Conservation (phyloP, 1,140 invertebrate species). For the Euwallacea similis region DNA sequence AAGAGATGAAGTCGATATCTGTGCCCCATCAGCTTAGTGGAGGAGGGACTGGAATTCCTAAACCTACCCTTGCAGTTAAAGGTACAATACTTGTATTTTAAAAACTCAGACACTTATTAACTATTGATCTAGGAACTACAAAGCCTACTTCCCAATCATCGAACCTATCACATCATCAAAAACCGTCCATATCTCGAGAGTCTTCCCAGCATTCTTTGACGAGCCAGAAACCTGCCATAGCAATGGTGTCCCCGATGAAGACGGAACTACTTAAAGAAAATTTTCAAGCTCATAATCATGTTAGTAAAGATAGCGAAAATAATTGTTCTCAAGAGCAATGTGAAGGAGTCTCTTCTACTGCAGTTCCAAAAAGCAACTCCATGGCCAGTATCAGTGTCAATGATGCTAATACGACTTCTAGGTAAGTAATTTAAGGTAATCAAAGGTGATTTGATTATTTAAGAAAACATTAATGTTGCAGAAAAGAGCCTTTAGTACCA, state of each 20-base stretch:
- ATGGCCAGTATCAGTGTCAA: slow-evolving; percentile 60
- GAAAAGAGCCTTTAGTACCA: slow-evolving; percentile 29
- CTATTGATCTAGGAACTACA: slow-evolving; percentile 40
- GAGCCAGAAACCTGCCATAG: slow-evolving; percentile 62
- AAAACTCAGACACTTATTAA: slow-evolving; percentile 39
- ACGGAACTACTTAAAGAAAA: slow-evolving; percentile 40
- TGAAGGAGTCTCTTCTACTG: slow-evolving; percentile 52
- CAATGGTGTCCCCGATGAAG: slow-evolving; percentile 75
- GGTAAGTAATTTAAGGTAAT: too few relatives aligned
- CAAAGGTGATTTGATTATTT: too few relatives aligned
- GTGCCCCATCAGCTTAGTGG: slow-evolving; percentile 20
- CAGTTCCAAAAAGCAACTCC: slow-evolving; percentile 62
- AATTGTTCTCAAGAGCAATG: slow-evolving; percentile 7
- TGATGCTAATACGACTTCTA: too few relatives aligned
- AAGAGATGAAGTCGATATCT: slow-evolving; percentile 33
- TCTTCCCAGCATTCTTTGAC: slow-evolving; percentile 46
- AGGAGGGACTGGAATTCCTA: slow-evolving; percentile 75
- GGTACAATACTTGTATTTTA: slow-evolving; percentile 58
- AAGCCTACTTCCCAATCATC: slow-evolving; percentile 33
- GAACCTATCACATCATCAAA: slow-evolving; percentile 15
- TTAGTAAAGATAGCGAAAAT: slow-evolving; percentile 7
- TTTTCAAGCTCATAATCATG: too few relatives aligned
- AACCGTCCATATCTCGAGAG: slow-evolving; percentile 45
- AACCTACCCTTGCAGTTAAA: slow-evolving; percentile 87
- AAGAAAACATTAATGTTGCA: slow-evolving; percentile 1